phyloP scores from a whole-genome alignment of 2,888 invertebrate species.

The Pammene fasciana region DNA sequence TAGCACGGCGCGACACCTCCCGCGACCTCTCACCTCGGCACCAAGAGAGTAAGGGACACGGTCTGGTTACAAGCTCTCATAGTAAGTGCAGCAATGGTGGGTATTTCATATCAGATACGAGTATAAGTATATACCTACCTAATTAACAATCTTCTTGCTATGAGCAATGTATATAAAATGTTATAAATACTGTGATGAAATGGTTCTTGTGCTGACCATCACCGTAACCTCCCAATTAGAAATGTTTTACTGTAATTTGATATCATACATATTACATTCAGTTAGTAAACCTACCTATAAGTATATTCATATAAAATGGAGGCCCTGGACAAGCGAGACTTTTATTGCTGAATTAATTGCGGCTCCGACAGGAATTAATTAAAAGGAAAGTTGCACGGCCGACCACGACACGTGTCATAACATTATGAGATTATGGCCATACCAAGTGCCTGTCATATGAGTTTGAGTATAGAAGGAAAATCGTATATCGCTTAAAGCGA shows the following conservation, averaged over 20 bases:
- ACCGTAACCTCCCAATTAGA: too few relatives aligned
- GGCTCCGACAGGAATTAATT: constrained; percentile 8
- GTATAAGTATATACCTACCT: too few relatives aligned
- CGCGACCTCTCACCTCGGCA: constrained; percentile 34
- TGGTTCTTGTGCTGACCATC: too few relatives aligned
- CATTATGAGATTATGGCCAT: not conserved
- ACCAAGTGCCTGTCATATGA: not conserved
- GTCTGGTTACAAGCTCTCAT: constrained; percentile 12
- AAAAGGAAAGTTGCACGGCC: constrained; percentile 14
- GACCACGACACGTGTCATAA: constrained; percentile 9
- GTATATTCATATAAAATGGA: not conserved
- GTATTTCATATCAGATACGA: too few relatives aligned
- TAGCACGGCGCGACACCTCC: constrained; percentile 37
- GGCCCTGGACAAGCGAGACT: not conserved
- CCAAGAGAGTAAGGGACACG: constrained; percentile 16
- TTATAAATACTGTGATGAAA: too few relatives aligned
- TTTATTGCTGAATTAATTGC: constrained; percentile 10
- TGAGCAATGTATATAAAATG: too few relatives aligned
- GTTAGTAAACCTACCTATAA: too few relatives aligned
- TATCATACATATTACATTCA: too few relatives aligned
- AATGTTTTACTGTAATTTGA: too few relatives aligned
- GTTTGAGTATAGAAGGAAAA: not conserved
- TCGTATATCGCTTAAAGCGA: too few relatives aligned
- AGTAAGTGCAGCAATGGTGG: constrained; percentile 2
- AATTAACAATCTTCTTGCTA: too few relatives aligned